Percentiles rank a stretch among this genome's conserved stretches.
phyloP scores from a whole-genome alignment of 2,888 invertebrate species.

The Listrodromus nycthemerus region DNA sequence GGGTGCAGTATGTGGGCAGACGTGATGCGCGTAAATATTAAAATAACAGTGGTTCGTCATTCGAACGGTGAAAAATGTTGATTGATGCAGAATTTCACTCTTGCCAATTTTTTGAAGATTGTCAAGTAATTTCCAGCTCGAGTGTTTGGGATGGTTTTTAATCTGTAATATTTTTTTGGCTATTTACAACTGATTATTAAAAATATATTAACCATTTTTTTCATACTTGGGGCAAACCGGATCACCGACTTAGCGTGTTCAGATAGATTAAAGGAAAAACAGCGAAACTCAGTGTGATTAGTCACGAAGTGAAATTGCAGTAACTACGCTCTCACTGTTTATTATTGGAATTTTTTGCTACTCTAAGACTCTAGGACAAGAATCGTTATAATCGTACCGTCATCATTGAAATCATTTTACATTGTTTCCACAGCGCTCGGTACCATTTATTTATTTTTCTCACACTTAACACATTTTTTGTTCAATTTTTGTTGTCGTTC shows the following conservation, averaged over 20 bases:
- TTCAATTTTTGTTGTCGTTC: slow-evolving; percentile 74
- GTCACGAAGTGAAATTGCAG: slow-evolving; percentile 71
- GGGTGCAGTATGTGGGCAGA: too few species aligned
- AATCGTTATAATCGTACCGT: slow-evolving; percentile 80
- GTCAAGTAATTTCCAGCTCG: too few species aligned
- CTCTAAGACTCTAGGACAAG: slow-evolving; percentile 81
- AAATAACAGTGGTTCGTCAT: too few species aligned
- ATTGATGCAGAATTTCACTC: too few species aligned
- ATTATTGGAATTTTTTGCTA: slow-evolving; percentile 79
- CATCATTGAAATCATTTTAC: slow-evolving; percentile 76
- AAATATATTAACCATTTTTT: neutral
- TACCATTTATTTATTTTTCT: slow-evolving; percentile 58
- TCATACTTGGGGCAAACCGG: neutral
- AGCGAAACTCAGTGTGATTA: slow-evolving; percentile 33
- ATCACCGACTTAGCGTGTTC: neutral
- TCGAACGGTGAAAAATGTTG: too few species aligned
- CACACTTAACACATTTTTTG: slow-evolving; percentile 57
- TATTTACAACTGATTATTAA: neutral
- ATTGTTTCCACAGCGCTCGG: slow-evolving; percentile 72
- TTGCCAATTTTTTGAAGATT: neutral
- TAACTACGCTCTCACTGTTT: slow-evolving; percentile 79
- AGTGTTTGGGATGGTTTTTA: too few species aligned
- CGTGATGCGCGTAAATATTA: too few species aligned
- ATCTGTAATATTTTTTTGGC: too few species aligned
- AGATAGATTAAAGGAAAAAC: slow-evolving; percentile 1